Evolutionary conservation across 1,140 invertebrate genomes (phyloP), one percentile per base, ranked within the genome.

Genomic region (Cyrtorhinus lividipennis): DNA sequence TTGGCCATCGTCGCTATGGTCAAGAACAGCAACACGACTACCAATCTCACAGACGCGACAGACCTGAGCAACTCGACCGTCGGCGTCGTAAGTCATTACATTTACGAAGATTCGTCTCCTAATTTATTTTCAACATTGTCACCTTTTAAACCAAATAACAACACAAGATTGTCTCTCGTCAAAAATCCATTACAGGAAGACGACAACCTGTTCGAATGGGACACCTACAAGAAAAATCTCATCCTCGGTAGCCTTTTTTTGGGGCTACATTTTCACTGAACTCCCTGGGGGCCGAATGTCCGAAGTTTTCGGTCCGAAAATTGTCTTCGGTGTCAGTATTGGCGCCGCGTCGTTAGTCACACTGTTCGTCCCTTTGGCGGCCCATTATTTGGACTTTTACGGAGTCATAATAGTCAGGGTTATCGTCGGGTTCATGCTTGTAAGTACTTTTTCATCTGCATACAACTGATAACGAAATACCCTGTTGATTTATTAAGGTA

Each of bases 1-100:
- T 89, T 93, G 48, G 88, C 89, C 62, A 90, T 95, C 59, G 88
- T 92, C 8, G 87, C 85, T 64, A 93, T 93, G 90, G 76, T 79
- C 24, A 80, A 86, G 8, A 75, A 78, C 70, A 73, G 76, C 67
- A 79, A 74, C 59, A 70, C 64, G 73, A 72, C 70, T 24, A 5
- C 24, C 18, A 66, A 66, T 56, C 12, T 38, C 15, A 62, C 66
- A 2, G 24, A 53, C 1, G 20, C 15, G 26, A 23, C 10, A 13
- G 24, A 56, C 27, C 30, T 26, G 38, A 3, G 18, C 15, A n/a
- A 24, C 3, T 2, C 24, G 22, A 57, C 18, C 56, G 56, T 57
- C 24, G 24, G 13, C 24, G 24, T 5, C 15, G 56, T 53, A 46
- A 38, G 23, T 3, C n/a, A n/a, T n/a, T n/a, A n/a, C n/a, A n/a